Percentiles rank a stretch among this genome's conserved stretches.
phyloP scores from a whole-genome alignment of 2,797 vertebrate genomes.

The Dipus sagitta region DNA sequence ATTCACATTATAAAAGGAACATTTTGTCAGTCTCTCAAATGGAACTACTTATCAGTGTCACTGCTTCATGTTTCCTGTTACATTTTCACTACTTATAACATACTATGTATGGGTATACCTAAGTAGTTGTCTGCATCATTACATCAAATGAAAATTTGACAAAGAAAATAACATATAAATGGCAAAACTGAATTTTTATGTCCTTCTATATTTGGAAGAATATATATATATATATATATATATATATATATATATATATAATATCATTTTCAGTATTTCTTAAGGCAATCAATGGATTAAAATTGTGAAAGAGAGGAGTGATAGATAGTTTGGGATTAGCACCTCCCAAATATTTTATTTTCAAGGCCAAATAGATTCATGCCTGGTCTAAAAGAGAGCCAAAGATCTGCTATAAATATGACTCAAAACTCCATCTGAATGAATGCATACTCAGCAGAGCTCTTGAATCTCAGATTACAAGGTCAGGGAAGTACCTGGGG shows the following conservation, averaged over 20 bases:
- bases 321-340: not conserved
- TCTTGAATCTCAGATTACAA: conserved; percentile 56
- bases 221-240: not conserved
- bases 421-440: conserved; percentile 48
- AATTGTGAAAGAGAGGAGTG: not conserved
- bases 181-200: not conserved
- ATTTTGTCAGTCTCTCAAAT: not conserved
- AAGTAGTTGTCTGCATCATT: not conserved
- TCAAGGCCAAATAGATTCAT: not conserved
- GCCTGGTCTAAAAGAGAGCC: not conserved
- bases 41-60: too few relatives aligned
- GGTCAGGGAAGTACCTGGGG: conserved; percentile 33
- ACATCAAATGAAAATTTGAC: not conserved
- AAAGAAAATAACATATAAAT: not conserved
- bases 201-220: not conserved
- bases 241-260: not conserved
- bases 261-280: not conserved
- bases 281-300: not conserved
- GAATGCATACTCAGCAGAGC: conserved; percentile 52
- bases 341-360: not conserved
- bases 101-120: not conserved
- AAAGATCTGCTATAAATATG: conserved; percentile 47
- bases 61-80: not conserved
- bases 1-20: not conserved
- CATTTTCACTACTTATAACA: not conserved